A percentile compares a stretch with the other conserved stretches of the same genome.
Conservation (phyloP, 2,797 vertebrate species). For the Rhadinocentrus ornatus region DNA sequence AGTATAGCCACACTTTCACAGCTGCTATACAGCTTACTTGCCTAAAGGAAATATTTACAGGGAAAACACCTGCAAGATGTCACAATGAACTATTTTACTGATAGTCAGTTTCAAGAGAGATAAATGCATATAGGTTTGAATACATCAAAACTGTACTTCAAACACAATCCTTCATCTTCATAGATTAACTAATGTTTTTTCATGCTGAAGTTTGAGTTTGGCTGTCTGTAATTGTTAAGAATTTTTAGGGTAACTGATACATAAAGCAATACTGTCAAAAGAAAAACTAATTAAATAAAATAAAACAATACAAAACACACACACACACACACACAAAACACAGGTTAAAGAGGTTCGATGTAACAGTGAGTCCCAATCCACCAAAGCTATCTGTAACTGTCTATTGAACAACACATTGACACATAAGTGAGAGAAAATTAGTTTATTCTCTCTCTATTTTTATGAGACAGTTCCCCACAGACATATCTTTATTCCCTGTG, state of each 20-base stretch:
- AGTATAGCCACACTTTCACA: not conserved
- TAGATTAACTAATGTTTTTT: no score
- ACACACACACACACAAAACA: constrained; percentile 34
- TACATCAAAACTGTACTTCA: no score
- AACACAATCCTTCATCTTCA: no score
- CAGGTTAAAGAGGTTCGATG: constrained; percentile 47
- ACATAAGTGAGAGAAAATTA: constrained; percentile 77
- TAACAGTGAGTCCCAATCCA: constrained; percentile 43
- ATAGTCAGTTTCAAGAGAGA: not conserved
- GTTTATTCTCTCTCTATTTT: constrained; percentile 63
- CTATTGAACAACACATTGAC: constrained; percentile 64
- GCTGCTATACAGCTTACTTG: not conserved
- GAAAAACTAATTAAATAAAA: no score
- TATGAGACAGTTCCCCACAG: constrained; percentile 58
- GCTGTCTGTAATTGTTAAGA: no score
- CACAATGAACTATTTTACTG: not conserved
- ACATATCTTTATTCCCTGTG: constrained; percentile 54
- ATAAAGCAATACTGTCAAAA: constrained; percentile 23
- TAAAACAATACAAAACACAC: no score
- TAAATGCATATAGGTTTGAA: not conserved
- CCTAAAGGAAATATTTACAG: not conserved
- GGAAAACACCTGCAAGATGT: not conserved
- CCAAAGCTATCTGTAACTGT: constrained; percentile 44
- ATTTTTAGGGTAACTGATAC: not conserved
- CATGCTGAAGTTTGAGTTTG: no score